Conservation (phyloP, 2,888 invertebrate genomes). For the Hydrotaea cyrtoneurina region DNA sequence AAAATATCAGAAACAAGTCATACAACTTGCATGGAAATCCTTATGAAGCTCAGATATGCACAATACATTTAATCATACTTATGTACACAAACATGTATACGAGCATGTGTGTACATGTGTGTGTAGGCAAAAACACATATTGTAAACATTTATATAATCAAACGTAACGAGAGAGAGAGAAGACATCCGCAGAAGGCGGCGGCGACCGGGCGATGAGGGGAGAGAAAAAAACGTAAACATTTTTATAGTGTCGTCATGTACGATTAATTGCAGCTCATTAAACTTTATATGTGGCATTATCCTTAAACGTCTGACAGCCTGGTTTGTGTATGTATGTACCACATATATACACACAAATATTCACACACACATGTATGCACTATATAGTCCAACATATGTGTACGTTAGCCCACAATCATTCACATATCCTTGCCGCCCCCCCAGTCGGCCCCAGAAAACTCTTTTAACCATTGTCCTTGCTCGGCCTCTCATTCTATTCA, state of each 20-base stretch:
- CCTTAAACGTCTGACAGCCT: constrained; percentile 68
- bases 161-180: constrained; percentile 8
- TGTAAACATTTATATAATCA: constrained; percentile 15
- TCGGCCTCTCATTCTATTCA: not conserved
- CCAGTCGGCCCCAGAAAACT: not conserved
- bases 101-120: not conserved
- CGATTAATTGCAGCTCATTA: constrained; percentile 81
- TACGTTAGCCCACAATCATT: not conserved
- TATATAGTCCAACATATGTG: not conserved
- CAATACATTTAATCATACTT: constrained; percentile 54
- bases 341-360: constrained; percentile 5
- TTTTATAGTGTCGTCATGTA: constrained; percentile 73
- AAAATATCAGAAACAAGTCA: not conserved
- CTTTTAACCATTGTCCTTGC: not conserved
- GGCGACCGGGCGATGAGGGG: not conserved
- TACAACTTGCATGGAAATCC: constrained; percentile 29
- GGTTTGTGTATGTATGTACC: constrained; percentile 10
- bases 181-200: too few relatives aligned
- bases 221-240: constrained; percentile 52
- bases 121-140: not conserved
- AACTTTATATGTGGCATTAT: constrained; percentile 78
- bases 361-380: not conserved
- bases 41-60: not conserved
- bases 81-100: constrained; percentile 15
- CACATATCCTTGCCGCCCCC: not conserved